Evolutionary conservation across 1,140 invertebrate species (phyloP), one percentile per base, ranked within the genome.

Genomic region (Apis cerana): DNA sequence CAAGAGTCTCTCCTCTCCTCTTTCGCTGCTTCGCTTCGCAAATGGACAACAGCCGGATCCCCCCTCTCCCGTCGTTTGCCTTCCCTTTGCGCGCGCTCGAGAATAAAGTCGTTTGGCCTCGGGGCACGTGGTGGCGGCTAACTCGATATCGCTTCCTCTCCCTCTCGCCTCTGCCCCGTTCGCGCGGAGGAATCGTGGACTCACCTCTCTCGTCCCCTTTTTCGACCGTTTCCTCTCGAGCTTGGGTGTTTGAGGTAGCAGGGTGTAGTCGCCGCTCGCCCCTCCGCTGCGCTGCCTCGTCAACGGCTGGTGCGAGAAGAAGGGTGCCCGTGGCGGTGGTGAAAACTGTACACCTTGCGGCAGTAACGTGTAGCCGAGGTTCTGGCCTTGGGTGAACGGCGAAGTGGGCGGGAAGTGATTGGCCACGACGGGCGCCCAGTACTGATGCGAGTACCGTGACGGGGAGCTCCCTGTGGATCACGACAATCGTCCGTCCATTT

Each of bases 401-500:
- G 96, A 96, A 78, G 94, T 94, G 17, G 94, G 92, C 12, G 96
- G 94, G 85, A 96, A 96, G 88, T 96, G 96, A 23, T 95, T 96
- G 15, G 95, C 95, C 70, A 94, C 93, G 43, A 96, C 93, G 10
- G 96, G 96, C 67, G 95, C 93, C 96, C 96, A 96, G 81, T 95
- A 94, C 92, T 95, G 89, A 68, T 94, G 90, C 65, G 92, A 92
- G 58, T 90, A 84, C 69, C 91, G 90, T 21, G 91, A 81, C 43
- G 94, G 90, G 59, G 94, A 93, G 75, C 90, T 90, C 85, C 85
- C 92, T 94, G 88, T 62, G 84, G 88, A 83, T 43, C 67, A 85
- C 5, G 89, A 83, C 64, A 85, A 11, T 85, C 7, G 0, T 33
- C 33, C 33, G 33, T 33, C 33, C 33, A 64, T 75, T 21, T 33